Evolutionary conservation across 2,797 vertebrate genomes (phyloP), one percentile per base, ranked within the genome.

Genomic region (Pipistrellus pygmaeus): DNA sequence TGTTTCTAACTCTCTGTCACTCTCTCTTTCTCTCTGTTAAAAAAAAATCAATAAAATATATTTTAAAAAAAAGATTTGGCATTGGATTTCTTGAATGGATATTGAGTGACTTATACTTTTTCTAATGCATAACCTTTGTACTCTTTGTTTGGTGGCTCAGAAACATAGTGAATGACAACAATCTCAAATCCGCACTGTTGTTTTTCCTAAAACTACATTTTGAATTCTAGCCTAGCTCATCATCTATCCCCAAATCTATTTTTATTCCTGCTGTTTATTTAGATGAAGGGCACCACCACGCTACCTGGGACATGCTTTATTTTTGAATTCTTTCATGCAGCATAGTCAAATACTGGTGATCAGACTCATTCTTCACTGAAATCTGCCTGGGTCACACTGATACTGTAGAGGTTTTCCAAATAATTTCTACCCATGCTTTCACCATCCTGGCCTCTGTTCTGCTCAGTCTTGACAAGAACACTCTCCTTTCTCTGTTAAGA

Each of bases 281-380:
- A 55, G 20, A 55, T 21, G 64, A 87, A 83, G 27, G 20, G 7
- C 18, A 62, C 2, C 8, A 11, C 18, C 21, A 32, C 12, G 13
- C 20, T 57, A n/a, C 46, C 7, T 38, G 18, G 18, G 30, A 66
- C n/a, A 23, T 82, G 23, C 18, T 62, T 91, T 48, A 23, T 81
- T 88, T 88, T 90, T 46, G 84, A 76, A 41, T 75, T 75, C 27
- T 84, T 92, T 81, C 32, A 72, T 71, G 25, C 32, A 85, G 4
- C 8, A 38, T 9, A 76, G 73, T 69, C 14, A 84, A 81, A 62
- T 87, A 77, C 17, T 72, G 5, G 71, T 71, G 23, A 64, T 14
- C n/a, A 76, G 4, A 68, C 14, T 82, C 38, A 83, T 72, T 81
- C 46, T 76, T 85, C 69, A 23, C 14, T 77, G 25, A 48, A 53